A percentile compares a stretch with the other conserved stretches of the same genome.
Conservation (phyloP, 2,113 vertebrate genomes). For the Pipra filicauda region DNA sequence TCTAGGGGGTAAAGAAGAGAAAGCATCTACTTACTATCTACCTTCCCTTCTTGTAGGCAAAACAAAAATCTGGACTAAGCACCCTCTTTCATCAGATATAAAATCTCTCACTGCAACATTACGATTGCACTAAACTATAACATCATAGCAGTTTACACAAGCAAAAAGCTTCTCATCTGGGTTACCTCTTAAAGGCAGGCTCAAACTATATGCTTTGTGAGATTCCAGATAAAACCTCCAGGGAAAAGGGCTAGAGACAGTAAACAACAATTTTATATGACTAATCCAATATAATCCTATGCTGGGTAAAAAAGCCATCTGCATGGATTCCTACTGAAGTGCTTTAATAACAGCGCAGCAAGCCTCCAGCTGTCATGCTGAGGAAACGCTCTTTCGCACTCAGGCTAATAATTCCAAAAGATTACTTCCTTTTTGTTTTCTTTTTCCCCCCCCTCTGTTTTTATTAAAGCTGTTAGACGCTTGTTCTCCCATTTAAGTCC, state of each 20-base stretch:
- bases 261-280: conserved; percentile 56
- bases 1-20: background rate
- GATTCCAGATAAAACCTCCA: background rate
- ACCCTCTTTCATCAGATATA: background rate
- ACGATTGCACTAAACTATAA: background rate
- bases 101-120: background rate
- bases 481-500: background rate
- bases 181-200: background rate
- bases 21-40: rapidly evolving
- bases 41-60: background rate
- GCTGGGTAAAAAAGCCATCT: conserved; percentile 34
- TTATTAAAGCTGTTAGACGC: background rate
- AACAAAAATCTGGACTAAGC: background rate
- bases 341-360: conserved; percentile 10
- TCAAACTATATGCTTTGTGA: background rate
- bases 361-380: background rate
- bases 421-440: background rate
- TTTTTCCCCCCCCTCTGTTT: rapidly evolving
- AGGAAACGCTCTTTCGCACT: background rate
- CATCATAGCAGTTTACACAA: background rate
- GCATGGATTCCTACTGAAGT: background rate
- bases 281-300: conserved; percentile 53
- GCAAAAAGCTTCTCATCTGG: background rate
- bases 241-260: background rate
- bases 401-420: background rate